Base-by-base conservation (phyloP, 2,113 vertebrate species). In the Anthoscopus minutus region DNA sequence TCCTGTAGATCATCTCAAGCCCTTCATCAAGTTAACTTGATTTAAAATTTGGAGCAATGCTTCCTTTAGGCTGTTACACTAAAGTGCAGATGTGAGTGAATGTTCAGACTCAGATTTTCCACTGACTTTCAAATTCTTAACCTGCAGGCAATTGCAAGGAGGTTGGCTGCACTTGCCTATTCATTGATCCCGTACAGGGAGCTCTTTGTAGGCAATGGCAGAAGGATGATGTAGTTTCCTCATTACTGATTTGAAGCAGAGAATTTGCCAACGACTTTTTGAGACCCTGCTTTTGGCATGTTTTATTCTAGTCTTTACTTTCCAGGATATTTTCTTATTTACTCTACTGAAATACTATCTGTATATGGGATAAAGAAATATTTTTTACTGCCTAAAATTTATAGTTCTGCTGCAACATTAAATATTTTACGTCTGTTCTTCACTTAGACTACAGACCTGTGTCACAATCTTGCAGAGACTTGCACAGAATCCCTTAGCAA, bases 1-100 rank as follows among this genome's bases (percentile, higher is more conserved):
- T 94, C 45, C 31, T 95, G 96, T 97, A 96, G 96, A 90, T 94
- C 71, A 50, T 31, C 89, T 97, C 70, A 96, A 96, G 74, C 42
- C 94, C 96, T 97, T 98, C 96, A 97, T 98, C 92, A 95, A 84
- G 40, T 89, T 96, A 89, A 71, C 73, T 82, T 94, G 93, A 93
- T 93, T 96, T 93, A 61, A 93, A 97, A 96, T 96, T 93, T 96
- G 92, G 91, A 97, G 86, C 94, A 93, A 82, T 66, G 69, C 72
- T 96, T 91, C 96, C 96, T 98, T 94, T 76, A 94, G 95, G 94
- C 89, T 96, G 94, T 96, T 96, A 93, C 40, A 57, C 89, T 97
- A 92, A 97, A 97, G 80, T 81, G 91, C 92, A 97, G 92, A 96
- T 86, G 88, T 21, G 7, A 96, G 69, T 21, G 62, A 93, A 91